Conservation (phyloP, 2,797 vertebrate species). For the Arctocebus calabarensis region DNA sequence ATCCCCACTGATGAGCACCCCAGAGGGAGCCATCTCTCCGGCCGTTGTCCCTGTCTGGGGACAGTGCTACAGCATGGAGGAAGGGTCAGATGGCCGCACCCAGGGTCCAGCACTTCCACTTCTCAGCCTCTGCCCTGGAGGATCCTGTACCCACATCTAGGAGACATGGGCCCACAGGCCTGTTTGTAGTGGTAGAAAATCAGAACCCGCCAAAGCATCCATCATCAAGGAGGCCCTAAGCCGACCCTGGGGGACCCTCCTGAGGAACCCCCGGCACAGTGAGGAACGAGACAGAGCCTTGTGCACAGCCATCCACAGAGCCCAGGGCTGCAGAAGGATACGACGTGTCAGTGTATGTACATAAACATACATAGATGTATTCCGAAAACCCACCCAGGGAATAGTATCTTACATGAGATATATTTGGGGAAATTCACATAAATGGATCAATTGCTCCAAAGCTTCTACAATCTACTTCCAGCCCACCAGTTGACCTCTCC, state of each 20-base stretch:
- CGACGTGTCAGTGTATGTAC: background rate
- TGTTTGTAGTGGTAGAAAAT: background rate
- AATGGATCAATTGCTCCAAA: background rate
- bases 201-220: background rate
- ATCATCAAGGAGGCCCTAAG: background rate
- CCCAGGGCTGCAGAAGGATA: background rate
- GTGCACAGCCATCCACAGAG: background rate
- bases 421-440: no score
- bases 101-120: background rate
- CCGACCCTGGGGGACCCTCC: background rate
- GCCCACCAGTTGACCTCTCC: background rate
- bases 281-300: background rate
- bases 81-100: background rate
- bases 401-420: background rate
- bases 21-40: background rate
- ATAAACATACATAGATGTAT: rapidly evolving
- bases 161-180: background rate
- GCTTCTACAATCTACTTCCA: background rate
- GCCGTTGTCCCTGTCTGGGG: background rate
- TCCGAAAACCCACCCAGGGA: background rate
- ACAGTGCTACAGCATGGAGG: background rate
- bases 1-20: background rate
- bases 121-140: background rate
- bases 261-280: background rate
- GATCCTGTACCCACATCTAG: background rate